These are phyloP conservation scores for Pungitius pungitius DNA, from an alignment of 2,113 vertebrate species.

Conservation along the genomic window DNA sequence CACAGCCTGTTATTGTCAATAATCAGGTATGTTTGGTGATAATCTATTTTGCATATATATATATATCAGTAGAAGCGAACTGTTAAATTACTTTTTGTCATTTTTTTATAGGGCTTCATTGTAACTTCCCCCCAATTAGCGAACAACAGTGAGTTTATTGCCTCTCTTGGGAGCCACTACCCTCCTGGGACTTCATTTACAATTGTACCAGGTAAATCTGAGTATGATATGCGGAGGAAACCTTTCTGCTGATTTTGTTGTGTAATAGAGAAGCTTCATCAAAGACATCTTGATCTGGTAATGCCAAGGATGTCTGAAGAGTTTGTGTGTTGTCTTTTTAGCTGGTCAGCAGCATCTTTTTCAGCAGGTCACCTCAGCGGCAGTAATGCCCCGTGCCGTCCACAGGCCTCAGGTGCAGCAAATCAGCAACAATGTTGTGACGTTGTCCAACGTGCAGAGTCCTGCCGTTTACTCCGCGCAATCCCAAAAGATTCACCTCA, in stretches of 20 bases:
- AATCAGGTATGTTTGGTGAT: conserved; percentile 79
- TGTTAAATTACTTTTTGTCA: background rate
- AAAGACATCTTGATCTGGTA: background rate
- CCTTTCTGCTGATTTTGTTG: background rate
- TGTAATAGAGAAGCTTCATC: background rate
- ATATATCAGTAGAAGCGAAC: background rate
- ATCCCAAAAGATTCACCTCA: conserved; percentile 48
- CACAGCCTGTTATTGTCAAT: conserved; percentile 82
- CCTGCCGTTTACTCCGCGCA: conserved; percentile 66
- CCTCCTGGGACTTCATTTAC: conserved; percentile 84
- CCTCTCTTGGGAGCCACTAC: conserved; percentile 84
- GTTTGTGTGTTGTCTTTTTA: conserved; percentile 35
- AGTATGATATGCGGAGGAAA: background rate
- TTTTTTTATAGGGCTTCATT: conserved; percentile 85
- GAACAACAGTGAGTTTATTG: conserved; percentile 85
- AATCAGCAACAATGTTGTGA: conserved; percentile 74
- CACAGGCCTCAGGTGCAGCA: conserved; percentile 76
- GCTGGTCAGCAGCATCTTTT: conserved; percentile 65
- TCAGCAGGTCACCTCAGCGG: conserved; percentile 52
- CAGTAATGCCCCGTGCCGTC: conserved; percentile 58
- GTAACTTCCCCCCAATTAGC: conserved; percentile 82
- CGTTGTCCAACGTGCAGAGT: conserved; percentile 70
- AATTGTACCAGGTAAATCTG: conserved; percentile 84
- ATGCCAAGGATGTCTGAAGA: background rate
- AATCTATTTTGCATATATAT: background rate